Percentiles rank a stretch among this genome's conserved stretches.
phyloP scores from a whole-genome alignment of 2,888 invertebrate genomes.

The Catonia carolina region DNA sequence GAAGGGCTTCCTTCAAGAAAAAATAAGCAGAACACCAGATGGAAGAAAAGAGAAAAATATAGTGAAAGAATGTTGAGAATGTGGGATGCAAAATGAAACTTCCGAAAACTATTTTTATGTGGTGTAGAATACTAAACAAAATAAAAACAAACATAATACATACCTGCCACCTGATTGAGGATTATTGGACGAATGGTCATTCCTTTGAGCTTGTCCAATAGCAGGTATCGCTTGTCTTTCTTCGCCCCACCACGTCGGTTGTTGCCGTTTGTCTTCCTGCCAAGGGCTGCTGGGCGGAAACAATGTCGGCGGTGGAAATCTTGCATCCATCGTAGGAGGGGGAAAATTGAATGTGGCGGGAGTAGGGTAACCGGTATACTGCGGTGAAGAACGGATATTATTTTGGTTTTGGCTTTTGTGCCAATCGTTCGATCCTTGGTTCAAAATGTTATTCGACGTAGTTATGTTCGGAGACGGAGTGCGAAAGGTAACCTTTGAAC shows the following conservation, averaged over 20 bases:
- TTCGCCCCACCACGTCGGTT: not conserved
- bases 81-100: no score
- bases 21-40: no score
- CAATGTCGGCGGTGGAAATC: slow-evolving; percentile 13
- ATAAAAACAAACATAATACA: no score
- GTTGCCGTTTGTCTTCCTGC: not conserved
- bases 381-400: not conserved
- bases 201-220: not conserved
- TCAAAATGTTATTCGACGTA: slow-evolving; percentile 11
- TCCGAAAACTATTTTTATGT: no score
- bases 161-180: slow-evolving; percentile 6
- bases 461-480: slow-evolving; percentile 41
- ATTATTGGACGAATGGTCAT: not conserved
- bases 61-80: no score
- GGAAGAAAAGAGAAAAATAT: no score
- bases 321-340: slow-evolving; percentile 14
- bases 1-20: no score
- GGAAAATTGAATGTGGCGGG: not conserved
- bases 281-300: not conserved
- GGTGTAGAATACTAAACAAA: no score
- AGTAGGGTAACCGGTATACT: not conserved
- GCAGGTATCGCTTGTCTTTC: not conserved
- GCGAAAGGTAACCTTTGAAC: slow-evolving; percentile 53
- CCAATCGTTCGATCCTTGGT: slow-evolving; percentile 2
- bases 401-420: not conserved